Percentiles rank a stretch among this genome's conserved stretches.
Evolutionary conservation across 2,888 invertebrate species (phyloP).

Genomic region (Julus scanicus): DNA sequence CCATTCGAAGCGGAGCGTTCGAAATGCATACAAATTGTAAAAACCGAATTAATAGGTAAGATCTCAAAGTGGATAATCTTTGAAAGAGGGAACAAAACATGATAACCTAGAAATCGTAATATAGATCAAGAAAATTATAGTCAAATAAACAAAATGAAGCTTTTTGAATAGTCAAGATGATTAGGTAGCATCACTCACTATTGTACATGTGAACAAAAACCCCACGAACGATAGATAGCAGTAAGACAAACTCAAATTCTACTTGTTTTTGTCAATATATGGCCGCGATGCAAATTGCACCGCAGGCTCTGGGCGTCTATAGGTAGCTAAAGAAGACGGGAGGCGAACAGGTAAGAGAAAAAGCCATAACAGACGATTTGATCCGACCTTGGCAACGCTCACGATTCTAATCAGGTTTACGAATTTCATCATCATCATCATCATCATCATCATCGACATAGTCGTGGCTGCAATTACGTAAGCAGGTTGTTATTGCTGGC

Average conservation of each 20-base stretch:
- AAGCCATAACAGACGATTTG: conserved; percentile 18
- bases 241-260: not conserved
- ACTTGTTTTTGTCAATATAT: not conserved
- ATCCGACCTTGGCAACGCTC: conserved; percentile 12
- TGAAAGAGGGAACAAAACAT: too few species aligned
- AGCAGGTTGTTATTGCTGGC: conserved; percentile 6
- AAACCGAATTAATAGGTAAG: not conserved
- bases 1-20: not conserved
- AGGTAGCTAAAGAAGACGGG: not conserved
- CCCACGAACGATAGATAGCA: too few species aligned
- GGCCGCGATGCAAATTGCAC: not conserved
- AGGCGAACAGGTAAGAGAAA: not conserved
- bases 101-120: too few species aligned
- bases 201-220: too few species aligned
- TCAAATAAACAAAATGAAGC: too few species aligned
- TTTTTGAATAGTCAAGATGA: too few species aligned
- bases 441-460: too few species aligned
- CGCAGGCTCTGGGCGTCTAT: not conserved
- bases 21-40: not conserved
- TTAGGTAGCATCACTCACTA: too few species aligned
- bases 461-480: not conserved
- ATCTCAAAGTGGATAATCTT: too few species aligned
- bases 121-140: too few species aligned
- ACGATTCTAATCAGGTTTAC: conserved; percentile 19
- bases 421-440: not conserved